Base-by-base conservation (phyloP, 2,113 vertebrate genomes). In the Anolis sagrei region DNA sequence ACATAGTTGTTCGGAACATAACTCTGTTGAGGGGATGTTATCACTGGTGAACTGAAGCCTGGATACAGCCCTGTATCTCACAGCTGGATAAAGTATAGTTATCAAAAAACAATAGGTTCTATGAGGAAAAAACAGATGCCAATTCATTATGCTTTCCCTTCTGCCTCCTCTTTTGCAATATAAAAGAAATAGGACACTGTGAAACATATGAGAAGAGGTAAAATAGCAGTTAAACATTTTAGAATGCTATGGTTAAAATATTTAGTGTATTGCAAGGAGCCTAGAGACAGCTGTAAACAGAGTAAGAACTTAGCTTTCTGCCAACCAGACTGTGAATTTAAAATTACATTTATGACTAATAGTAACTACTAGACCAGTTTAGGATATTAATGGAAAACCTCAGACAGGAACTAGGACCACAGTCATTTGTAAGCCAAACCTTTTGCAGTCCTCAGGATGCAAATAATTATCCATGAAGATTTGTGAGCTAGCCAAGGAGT, bases 331-430 rank as follows among this genome's bases (percentile, higher is more conserved):
- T 5, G 64, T 51, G 23, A 87, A 29, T 68, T 61, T 72, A 72
- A 48, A 83, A 72, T 62, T 87, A 83, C 23, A 61, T 73, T 83
- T 78, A 64, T 83, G n/a, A 82, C 29, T 76, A 76, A 78, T 72
- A 34, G 36, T 84, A 76, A 77, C 25, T 68, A 68, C 75, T 62
- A 64, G 23, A 87, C 76, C 54, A 79, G 74, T 61, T 78, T 49
- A 86, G 69, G 58, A 81, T 80, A 75, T 85, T 79, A 61, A 69
- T 74, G 85, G 66, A 72, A 87, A 87, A 79, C 54, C 66, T 76
- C 79, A 85, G 64, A 72, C 58, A 68, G 66, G 36, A 79, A 85
- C 49, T 70, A 85, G 76, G 49, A 79, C 83, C 83, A 72, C 83
- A 85, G 8, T 79, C 49, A 62, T 79, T 85, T 61, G 25, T 51